Percentiles rank a stretch among this genome's conserved stretches.
Conservation (phyloP, 2,888 invertebrate species). For the Dynastes hyllus region DNA sequence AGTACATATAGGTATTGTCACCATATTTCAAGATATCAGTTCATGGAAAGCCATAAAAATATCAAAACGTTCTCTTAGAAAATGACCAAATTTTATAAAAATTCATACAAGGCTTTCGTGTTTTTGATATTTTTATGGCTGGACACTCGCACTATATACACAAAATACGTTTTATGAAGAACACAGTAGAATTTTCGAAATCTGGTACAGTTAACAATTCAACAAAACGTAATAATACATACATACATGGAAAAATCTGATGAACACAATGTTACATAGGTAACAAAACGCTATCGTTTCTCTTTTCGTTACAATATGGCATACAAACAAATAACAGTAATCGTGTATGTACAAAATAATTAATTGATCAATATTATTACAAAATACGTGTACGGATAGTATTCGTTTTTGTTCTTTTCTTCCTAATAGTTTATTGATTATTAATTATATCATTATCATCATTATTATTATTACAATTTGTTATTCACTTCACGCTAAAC, state of each 20-base stretch:
- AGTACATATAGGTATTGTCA: background rate
- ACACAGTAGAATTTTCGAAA: slow-evolving; percentile 2
- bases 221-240: background rate
- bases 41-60: slow-evolving; percentile 21
- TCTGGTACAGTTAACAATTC: background rate
- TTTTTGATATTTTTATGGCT: slow-evolving; percentile 17
- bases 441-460: slow-evolving; percentile 31
- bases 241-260: background rate
- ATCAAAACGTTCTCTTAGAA: slow-evolving; percentile 5
- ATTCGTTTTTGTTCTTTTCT: slow-evolving; percentile 22
- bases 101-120: background rate
- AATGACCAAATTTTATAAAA: slow-evolving; percentile 17
- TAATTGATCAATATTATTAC: slow-evolving; percentile 41
- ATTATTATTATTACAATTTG: slow-evolving; percentile 31
- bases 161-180: slow-evolving; percentile 2
- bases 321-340: slow-evolving; percentile 34
- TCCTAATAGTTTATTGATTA: slow-evolving; percentile 50
- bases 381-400: slow-evolving; percentile 52
- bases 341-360: slow-evolving; percentile 48
- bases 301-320: background rate
- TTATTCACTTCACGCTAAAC: slow-evolving; percentile 47
- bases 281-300: background rate
- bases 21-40: slow-evolving; percentile 35
- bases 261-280: slow-evolving; percentile 1
- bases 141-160: background rate